Base-by-base conservation (phyloP, 1,140 invertebrate species). In the Eupristina koningsbergeri region DNA sequence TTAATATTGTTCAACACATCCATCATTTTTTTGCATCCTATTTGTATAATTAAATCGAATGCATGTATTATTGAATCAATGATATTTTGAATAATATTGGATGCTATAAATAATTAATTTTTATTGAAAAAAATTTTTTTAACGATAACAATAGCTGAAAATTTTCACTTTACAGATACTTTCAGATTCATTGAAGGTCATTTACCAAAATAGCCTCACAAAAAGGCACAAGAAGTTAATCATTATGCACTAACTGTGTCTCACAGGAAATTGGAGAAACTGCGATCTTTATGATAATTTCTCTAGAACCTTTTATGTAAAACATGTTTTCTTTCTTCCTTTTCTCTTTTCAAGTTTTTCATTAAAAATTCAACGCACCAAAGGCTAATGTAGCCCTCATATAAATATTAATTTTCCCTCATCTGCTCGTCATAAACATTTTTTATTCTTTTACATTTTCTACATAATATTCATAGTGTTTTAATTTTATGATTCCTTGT, bases 271-370 rank as follows among this genome's bases (percentile, higher is more conserved):
- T 34, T 34, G 0, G 45, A 47, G 31, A 69, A 69, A 50, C 73
- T 34, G 29, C 45, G 45, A 76, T 71, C 41, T 64, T 77, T 77
- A 64, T 69, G 61, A 75, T 69, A 77, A 77, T 77, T 83, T 83
- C 74, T 83, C 61, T 69, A 41, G 45, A 83, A 58, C 50, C 45
- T 77, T 64, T 69, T 29, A 53, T 34, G 61, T 77, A 77, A 77
- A 71, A 36, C 71, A 64, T 81, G 69, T 74, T 81, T 61, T 81
- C 9, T 36, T 64, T 3, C 41, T n/a, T 26, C 34, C 0, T 17
- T 17, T 50, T 47, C 41, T 67, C 67, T 79, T 67, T 26, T 45
- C 5, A 45, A 45, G 36, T 50, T 80, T 36, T 45, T 41, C 26
- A 69, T 80, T 80, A 29, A 22, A 58, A 80, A 80, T 80, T 80